Percentiles rank a stretch among this genome's conserved stretches.
These are phyloP conservation scores for Catocala fraxini DNA, from an alignment of 2,888 invertebrate genomes.

Conservation along the genomic window DNA sequence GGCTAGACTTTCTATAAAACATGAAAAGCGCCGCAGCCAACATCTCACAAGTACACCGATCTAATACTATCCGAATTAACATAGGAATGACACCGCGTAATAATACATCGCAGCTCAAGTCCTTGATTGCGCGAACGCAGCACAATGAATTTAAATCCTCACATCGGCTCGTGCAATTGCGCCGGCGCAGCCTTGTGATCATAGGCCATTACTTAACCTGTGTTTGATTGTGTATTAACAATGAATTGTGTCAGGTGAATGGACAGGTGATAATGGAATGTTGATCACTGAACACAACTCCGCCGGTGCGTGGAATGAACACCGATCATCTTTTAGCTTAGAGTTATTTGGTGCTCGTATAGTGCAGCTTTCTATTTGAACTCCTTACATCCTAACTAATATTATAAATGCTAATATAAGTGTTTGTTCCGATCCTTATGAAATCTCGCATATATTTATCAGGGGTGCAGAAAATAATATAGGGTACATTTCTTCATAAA, in stretches of 20 bases:
- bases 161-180: constrained; percentile 36
- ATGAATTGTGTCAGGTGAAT: constrained; percentile 48
- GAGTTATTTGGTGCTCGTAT: no score
- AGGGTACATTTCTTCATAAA: no score
- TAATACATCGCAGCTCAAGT: constrained; percentile 60
- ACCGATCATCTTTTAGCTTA: no score
- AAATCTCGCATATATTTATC: no score
- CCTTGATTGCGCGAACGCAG: constrained; percentile 25
- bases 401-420: no score
- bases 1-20: background rate
- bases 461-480: no score
- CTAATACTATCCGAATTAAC: constrained; percentile 66
- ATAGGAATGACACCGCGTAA: constrained; percentile 73
- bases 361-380: no score
- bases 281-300: constrained; percentile 12
- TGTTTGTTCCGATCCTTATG: no score
- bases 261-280: constrained; percentile 45
- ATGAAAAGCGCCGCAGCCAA: constrained; percentile 29
- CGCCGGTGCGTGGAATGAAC: constrained; percentile 5
- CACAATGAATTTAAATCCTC: constrained; percentile 29
- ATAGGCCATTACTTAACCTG: constrained; percentile 55
- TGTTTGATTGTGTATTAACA: constrained; percentile 64
- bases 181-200: constrained; percentile 61
- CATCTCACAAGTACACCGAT: constrained; percentile 45
- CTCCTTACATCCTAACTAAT: no score